phyloP scores from a whole-genome alignment of 2,113 vertebrate species.

The Danio rerio region DNA sequence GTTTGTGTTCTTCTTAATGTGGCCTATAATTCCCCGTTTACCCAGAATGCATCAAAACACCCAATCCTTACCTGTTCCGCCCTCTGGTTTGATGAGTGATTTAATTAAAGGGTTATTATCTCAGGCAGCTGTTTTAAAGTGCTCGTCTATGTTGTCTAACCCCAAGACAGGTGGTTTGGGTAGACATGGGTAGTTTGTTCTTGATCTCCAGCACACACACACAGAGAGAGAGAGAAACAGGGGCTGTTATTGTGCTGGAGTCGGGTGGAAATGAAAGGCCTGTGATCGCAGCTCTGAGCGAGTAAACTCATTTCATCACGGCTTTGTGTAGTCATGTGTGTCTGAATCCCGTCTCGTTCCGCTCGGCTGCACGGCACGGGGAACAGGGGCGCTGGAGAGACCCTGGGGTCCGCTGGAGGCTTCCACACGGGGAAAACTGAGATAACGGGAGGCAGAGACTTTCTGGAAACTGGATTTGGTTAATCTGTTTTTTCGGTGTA shows the following conservation, averaged over 20 bases:
- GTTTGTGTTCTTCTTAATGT: background rate
- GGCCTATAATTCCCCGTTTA: constrained; percentile 11
- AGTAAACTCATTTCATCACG: constrained; percentile 52
- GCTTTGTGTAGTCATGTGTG: constrained; percentile 67
- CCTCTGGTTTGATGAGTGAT: constrained; percentile 15
- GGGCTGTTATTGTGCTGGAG: constrained; percentile 50
- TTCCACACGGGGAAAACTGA: background rate
- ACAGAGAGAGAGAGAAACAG: constrained; percentile 7
- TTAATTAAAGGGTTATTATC: constrained; percentile 22
- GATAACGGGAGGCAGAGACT: background rate
- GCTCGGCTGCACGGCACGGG: constrained; percentile 59
- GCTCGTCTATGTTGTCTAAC: background rate
- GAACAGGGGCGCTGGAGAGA: constrained; percentile 49
- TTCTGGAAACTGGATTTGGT: constrained; percentile 40
- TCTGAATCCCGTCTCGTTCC: constrained; percentile 50
- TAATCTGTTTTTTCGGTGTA: constrained; percentile 23
- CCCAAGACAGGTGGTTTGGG: constrained; percentile 1
- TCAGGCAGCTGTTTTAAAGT: constrained; percentile 18
- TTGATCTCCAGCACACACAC: background rate
- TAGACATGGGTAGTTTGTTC: constrained; percentile 7
- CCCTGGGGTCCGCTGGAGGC: background rate
- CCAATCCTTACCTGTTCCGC: background rate
- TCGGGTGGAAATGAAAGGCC: constrained; percentile 50
- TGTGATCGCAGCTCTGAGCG: constrained; percentile 50
- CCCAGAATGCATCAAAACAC: constrained; percentile 19